Percentiles rank a stretch among this genome's conserved stretches.
phyloP scores from a whole-genome alignment of 2,797 vertebrate species.

The Bovichtus diacanthus region DNA sequence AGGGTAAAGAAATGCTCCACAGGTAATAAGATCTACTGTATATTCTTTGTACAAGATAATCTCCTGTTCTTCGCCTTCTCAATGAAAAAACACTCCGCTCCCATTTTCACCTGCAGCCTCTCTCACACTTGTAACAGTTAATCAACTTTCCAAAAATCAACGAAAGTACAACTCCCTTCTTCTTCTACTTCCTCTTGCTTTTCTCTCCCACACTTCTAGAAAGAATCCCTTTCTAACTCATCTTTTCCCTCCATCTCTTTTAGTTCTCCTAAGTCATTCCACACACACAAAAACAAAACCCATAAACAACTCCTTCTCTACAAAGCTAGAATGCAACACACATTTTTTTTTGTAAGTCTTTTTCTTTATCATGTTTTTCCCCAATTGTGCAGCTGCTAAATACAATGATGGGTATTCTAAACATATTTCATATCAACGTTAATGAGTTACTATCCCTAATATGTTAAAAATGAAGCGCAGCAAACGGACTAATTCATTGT shows the following conservation, averaged over 20 bases:
- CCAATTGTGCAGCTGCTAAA: constrained; percentile 49
- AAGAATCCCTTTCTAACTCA: constrained; percentile 1
- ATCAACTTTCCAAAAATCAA: not conserved
- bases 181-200: not conserved
- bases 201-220: not conserved
- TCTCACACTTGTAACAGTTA: constrained; percentile 18
- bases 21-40: constrained; percentile 36
- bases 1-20: constrained; percentile 65
- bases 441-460: constrained; percentile 8
- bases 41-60: constrained; percentile 46
- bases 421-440: constrained; percentile 15
- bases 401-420: constrained; percentile 20
- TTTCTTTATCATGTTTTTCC: constrained; percentile 51
- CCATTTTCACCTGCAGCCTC: constrained; percentile 2
- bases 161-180: not conserved
- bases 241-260: not conserved
- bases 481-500: constrained; percentile 13
- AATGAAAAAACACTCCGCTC: not conserved
- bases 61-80: constrained; percentile 17
- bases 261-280: constrained; percentile 7
- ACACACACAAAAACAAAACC: constrained; percentile 22
- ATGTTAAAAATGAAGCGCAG: constrained; percentile 33
- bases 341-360: constrained; percentile 70
- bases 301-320: constrained; percentile 13
- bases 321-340: constrained; percentile 45